Evolutionary conservation across 2,888 invertebrate species (phyloP), one percentile per base, ranked within the genome.

Genomic region (Coremacera marginata): DNA sequence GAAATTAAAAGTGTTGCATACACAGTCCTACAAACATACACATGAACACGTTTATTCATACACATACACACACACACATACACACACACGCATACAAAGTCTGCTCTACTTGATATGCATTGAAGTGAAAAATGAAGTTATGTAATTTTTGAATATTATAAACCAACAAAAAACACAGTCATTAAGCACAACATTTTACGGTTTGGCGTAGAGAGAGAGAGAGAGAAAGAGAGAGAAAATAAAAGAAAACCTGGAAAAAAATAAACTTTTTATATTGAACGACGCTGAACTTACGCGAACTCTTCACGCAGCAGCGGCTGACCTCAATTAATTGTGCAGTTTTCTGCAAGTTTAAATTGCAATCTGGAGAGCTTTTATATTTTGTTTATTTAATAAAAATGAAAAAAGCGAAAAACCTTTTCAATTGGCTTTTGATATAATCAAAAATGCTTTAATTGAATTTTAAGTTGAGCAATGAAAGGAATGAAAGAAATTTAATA

Each of bases 271-370:
- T 27, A 16, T 44, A 44, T 44, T 44, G 44, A 44, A 44, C 14
- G 44, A 14, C 44, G 44, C 44, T 44, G 44, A 44, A 44, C 44
- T 44, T 44, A 11, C 44, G 44, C 27, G 60, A 60, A 16, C 16
- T 27, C 60, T 60, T 25, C 25, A 27, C 25, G 25, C 60, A 60
- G 22, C 22, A 14, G n/a, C n/a, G n/a, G 27, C 25, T 60, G 60
- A 60, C 60, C 22, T 60, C 16, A 60, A 60, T 60, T 60, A 60
- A 78, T 80, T 80, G 78, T 77, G 73, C 78, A 78, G 79, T 78
- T 80, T 80, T 80, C 77, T 80, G 79, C 77, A 80, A 78, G 78
- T 49, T 34, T 75, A 60, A 72, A 44, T 34, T 68, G 71, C 70
- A 44, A 76, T 52, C 65, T 22, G 44, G 44, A 44, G 44, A 44